Evolutionary conservation across 1,140 invertebrate genomes (phyloP).

Genomic region (Bombyx mandarina): DNA sequence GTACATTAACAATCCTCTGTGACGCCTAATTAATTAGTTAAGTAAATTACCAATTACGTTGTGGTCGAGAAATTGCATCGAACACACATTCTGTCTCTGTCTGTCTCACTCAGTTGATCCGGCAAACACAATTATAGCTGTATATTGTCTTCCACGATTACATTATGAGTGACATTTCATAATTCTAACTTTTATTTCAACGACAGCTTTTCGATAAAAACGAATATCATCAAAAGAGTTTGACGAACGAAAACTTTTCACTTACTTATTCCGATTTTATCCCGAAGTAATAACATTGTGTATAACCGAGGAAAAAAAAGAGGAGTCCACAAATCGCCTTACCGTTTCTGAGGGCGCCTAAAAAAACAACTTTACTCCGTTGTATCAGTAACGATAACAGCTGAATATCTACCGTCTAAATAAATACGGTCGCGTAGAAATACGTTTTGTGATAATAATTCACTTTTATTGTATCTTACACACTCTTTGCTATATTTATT

Average conservation of each 20-base stretch:
- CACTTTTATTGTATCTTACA: conserved; percentile 68
- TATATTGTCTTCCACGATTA: too few relatives aligned
- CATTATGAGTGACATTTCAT: too few relatives aligned
- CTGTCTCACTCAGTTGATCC: too few relatives aligned
- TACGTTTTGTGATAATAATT: conserved; percentile 63
- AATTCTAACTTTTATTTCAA: too few relatives aligned
- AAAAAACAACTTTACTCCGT: conserved; percentile 19
- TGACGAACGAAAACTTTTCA: conserved; percentile 5
- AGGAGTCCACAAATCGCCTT: conserved; percentile 18
- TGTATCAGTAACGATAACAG: conserved; percentile 21
- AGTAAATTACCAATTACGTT: too few relatives aligned
- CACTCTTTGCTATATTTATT: conserved; percentile 64
- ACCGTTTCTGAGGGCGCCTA: conserved; percentile 12
- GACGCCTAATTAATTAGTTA: too few relatives aligned
- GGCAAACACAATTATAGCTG: too few relatives aligned
- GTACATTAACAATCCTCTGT: too few relatives aligned
- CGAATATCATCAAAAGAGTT: background rate
- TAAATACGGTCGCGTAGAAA: conserved; percentile 39
- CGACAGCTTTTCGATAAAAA: too few relatives aligned
- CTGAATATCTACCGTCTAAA: conserved; percentile 18
- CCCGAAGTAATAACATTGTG: conserved; percentile 16
- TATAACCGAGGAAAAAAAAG: conserved; percentile 12
- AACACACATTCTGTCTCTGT: too few relatives aligned
- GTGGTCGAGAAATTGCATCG: too few relatives aligned
- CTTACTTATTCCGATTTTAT: conserved; percentile 12